Evolutionary conservation across 2,888 invertebrate genomes (phyloP).

Genomic region (Papilio gigon): DNA sequence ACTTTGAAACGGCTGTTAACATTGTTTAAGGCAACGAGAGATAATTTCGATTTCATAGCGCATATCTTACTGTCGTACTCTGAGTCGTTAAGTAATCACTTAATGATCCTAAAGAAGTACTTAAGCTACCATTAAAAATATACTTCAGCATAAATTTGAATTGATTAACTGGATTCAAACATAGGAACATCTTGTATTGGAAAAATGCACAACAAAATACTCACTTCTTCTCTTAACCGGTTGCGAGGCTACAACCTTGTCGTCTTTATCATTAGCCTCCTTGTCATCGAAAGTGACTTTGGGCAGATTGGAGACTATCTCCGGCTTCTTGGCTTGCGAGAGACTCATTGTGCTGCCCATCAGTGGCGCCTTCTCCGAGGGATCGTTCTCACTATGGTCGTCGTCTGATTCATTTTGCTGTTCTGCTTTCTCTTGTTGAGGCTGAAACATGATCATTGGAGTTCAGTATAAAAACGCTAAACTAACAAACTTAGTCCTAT

Average conservation of each 20-base stretch:
- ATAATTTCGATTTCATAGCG: too few relatives aligned
- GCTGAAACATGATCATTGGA: slow-evolving; percentile 56
- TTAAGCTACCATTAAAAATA: too few relatives aligned
- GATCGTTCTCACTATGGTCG: slow-evolving; percentile 70
- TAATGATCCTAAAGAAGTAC: too few relatives aligned
- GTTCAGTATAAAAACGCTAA: too few relatives aligned
- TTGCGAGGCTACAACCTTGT: slow-evolving; percentile 66
- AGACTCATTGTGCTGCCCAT: slow-evolving; percentile 73
- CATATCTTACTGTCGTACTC: too few relatives aligned
- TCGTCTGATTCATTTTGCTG: slow-evolving; percentile 69
- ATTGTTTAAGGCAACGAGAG: too few relatives aligned
- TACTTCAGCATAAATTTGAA: too few relatives aligned
- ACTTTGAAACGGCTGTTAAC: too few relatives aligned
- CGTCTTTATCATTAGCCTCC: slow-evolving; percentile 53
- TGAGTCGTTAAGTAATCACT: too few relatives aligned
- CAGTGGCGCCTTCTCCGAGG: slow-evolving; percentile 75
- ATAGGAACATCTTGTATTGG: background rate
- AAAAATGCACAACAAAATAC: slow-evolving; percentile 47
- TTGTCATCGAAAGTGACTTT: slow-evolving; percentile 68
- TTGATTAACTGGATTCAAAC: background rate
- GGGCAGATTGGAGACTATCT: slow-evolving; percentile 74
- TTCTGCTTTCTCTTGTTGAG: slow-evolving; percentile 50
- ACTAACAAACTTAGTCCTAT: too few relatives aligned
- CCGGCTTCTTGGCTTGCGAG: slow-evolving; percentile 65
- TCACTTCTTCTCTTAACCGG: slow-evolving; percentile 77